Evolutionary conservation across 2,113 vertebrate species (phyloP).

Genomic region (Pteropus alecto): DNA sequence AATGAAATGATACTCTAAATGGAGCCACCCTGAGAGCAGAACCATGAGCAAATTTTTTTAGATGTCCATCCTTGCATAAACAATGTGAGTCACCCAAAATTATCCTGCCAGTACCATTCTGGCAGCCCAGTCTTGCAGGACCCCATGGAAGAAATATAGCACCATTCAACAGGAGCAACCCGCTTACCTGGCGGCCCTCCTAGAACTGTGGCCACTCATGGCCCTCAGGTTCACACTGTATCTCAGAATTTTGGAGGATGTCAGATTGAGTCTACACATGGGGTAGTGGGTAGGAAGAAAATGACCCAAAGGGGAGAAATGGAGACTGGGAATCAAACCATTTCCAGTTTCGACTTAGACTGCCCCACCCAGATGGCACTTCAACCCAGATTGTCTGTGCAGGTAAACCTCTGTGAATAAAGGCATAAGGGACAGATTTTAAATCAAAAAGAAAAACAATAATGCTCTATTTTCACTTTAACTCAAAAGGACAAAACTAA

Average conservation of each 20-base stretch:
- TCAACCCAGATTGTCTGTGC: background rate
- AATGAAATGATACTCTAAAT: background rate
- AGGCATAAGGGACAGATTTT: background rate
- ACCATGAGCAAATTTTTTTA: background rate
- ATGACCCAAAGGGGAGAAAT: background rate
- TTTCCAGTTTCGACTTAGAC: background rate
- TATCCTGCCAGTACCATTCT: background rate
- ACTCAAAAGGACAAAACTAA: background rate
- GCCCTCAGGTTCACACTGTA: background rate
- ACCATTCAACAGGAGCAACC: background rate
- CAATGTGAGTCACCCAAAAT: background rate
- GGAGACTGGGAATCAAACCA: background rate
- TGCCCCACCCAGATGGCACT: background rate
- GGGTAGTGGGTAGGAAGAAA: background rate
- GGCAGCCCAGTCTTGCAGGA: background rate
- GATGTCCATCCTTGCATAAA: background rate
- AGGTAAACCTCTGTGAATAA: background rate
- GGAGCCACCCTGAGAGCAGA: background rate
- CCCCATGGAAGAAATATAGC: background rate
- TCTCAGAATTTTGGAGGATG: background rate
- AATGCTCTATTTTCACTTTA: background rate
- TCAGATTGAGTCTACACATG: background rate
- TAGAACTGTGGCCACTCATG: background rate
- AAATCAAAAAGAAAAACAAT: conserved; percentile 15
- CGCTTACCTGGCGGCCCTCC: background rate